Base-by-base conservation (phyloP, 2,797 vertebrate species). In the Catharus ustulatus region DNA sequence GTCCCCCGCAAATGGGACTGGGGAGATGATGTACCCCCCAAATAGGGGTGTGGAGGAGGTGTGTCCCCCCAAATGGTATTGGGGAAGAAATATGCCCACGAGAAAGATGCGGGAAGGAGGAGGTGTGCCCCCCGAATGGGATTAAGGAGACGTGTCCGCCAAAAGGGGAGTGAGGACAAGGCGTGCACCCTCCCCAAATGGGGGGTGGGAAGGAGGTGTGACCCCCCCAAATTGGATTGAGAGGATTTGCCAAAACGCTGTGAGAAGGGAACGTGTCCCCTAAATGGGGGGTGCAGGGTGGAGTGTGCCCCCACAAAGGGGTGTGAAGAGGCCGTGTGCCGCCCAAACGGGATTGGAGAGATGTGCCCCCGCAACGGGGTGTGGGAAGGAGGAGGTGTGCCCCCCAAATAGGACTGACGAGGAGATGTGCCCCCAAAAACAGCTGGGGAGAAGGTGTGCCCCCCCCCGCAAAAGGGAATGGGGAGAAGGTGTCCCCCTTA, bases 391-490 rank as follows among this genome's bases (percentile, higher is more conserved):
- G 34, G 11, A 71, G 27, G 18, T 32, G 40, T 46, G 40, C 5
- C 55, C 72, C 46, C 46, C 29, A 59, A 24, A 46, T 6, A 4
- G n/a, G 55, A 34, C 63, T 46, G 73, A 21, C 6, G 13, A 76
- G 13, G n/a, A 71, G 11, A 14, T 46, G 15, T 19, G 11, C 15
- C 81, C 30, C 21, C 21, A 58, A 34, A 49, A 15, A 13, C 9
- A 16, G 3, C 0, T 40, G 59, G 20, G 10, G 30, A 48, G 6
- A 11, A 51, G 10, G 2, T 13, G 5, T 29, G 36, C 9, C 10
- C 40, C 45, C 11, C 40, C 38, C 38, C 34, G 40, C 40, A 15
- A 52, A 14, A 77, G 3, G 8, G 17, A 40, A 34, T 14, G 27
- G 22, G 18, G 15, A 67, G 27, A 23, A 59, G 27, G 8, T 26